Evolutionary conservation across 2,888 invertebrate species (phyloP), one percentile per base, ranked within the genome.

Genomic region (Gastracanthus pulcherrimus): DNA sequence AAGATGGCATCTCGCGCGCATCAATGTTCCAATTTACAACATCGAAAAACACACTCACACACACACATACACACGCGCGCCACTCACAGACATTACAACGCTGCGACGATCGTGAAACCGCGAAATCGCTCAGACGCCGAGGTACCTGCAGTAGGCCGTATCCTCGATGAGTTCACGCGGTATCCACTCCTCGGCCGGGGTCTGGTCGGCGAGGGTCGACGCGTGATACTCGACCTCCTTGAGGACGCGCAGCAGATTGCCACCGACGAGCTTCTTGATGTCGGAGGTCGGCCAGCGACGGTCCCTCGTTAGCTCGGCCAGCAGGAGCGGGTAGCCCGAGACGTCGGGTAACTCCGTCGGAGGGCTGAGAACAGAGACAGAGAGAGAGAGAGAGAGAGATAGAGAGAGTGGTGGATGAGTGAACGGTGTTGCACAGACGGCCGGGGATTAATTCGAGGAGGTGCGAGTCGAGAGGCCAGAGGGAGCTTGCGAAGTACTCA

Each of bases 251-350:
- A 94, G 91, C 60, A 94, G 91, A 90, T 94, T 94, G 9, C 93
- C 93, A 3, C 94, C 94, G 23, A 94, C 93, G 34, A 94, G 88
- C 86, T 94, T 94, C 87, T 94, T 93, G 60, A 94, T 93, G 58
- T 94, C 94, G 1, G 93, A 93, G 82, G 93, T 93, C 0, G 93
- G 93, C 94, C 94, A 94, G 66, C 93, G 92, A n/a, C 94, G 90
- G 85, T 93, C 93, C 34, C 93, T 90, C 0, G 94, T 93, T 69
- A 95, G 87, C 87, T 94, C 94, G 5, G 94, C 94, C 82, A 95
- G 90, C 26, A 95, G 89, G 29, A 93, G 91, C 0, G 95, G 94
- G 87, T 94, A 95, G 81, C 92, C 93, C 55, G 93, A 93, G 19
- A 93, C 93, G 85, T 94, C 93, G 66, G 93, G 93, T 29, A 94